A percentile compares a stretch with the other conserved stretches of the same genome.
These are phyloP conservation scores for Crocidura indochinensis DNA, from an alignment of 2,797 vertebrate species.

Conservation along the genomic window DNA sequence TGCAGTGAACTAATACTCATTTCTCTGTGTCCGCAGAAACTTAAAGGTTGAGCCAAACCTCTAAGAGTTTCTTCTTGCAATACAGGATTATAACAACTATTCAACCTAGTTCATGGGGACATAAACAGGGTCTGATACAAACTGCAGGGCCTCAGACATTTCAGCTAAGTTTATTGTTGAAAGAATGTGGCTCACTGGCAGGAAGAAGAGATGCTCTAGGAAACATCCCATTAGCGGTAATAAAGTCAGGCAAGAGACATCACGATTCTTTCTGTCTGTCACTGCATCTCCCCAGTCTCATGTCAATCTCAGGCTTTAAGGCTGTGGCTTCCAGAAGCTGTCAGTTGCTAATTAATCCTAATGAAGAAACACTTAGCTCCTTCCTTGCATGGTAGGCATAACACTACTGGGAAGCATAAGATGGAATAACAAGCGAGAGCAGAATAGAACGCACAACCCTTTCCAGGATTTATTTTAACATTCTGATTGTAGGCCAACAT, in stretches of 20 bases:
- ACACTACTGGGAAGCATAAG: conserved; percentile 44
- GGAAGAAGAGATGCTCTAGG: conserved; percentile 5
- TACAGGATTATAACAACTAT: background rate
- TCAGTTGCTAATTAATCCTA: conserved; percentile 70
- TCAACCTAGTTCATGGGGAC: background rate
- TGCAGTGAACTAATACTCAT: background rate
- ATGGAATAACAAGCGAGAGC: conserved; percentile 24
- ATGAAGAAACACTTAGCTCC: conserved; percentile 39
- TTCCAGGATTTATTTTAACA: conserved; percentile 42
- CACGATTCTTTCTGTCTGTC: background rate
- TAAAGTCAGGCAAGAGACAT: conserved; percentile 66
- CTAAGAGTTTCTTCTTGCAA: conserved; percentile 43
- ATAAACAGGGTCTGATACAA: background rate
- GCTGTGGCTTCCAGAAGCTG: conserved; percentile 63
- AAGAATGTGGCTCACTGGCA: conserved; percentile 2
- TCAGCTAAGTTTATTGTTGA: conserved; percentile 17
- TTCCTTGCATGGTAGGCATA: conserved; percentile 1
- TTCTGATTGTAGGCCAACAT: background rate
- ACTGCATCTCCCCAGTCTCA: conserved; percentile 13
- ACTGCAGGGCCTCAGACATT: background rate
- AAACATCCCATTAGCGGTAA: conserved; percentile 65
- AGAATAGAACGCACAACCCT: background rate
- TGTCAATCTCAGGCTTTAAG: conserved; percentile 61
- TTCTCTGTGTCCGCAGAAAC: background rate
- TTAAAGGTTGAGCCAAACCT: background rate